A percentile compares a stretch with the other conserved stretches of the same genome.
These are phyloP conservation scores for Coluber constrictor DNA, from an alignment of 2,797 vertebrate genomes.

Conservation along the genomic window DNA sequence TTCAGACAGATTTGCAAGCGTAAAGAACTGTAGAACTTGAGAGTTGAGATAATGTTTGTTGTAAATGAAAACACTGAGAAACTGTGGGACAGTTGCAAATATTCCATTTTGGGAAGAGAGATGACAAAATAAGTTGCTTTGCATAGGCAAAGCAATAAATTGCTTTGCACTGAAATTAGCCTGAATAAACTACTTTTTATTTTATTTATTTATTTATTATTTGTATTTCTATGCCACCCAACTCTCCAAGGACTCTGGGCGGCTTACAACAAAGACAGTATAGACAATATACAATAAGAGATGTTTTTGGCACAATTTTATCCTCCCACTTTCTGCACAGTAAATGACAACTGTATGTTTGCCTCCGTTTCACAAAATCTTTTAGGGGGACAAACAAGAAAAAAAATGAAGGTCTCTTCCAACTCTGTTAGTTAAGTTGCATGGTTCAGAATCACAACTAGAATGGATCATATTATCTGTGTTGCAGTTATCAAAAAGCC, in stretches of 20 bases:
- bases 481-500: constrained; percentile 16
- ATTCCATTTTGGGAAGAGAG: neutral
- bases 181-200: neutral
- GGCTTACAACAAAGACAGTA: too few relatives aligned
- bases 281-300: too few relatives aligned
- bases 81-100: neutral
- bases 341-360: neutral
- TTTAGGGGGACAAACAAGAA: neutral
- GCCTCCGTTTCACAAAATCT: neutral
- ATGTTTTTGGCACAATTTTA: neutral
- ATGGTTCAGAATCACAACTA: neutral
- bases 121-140: neutral
- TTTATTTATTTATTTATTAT: too few relatives aligned
- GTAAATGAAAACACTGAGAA: constrained; percentile 29
- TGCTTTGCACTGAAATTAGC: neutral
- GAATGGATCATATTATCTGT: neutral
- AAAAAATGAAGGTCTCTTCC: too few relatives aligned
- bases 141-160: too few relatives aligned
- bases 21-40: neutral
- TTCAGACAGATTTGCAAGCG: constrained; percentile 23
- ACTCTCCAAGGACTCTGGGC: too few relatives aligned
- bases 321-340: neutral
- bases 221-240: too few relatives aligned
- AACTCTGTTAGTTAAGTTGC: neutral
- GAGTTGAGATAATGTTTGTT: constrained; percentile 23